Evolutionary conservation across 2,797 vertebrate genomes (phyloP).

Genomic region (Enoplosus armatus): DNA sequence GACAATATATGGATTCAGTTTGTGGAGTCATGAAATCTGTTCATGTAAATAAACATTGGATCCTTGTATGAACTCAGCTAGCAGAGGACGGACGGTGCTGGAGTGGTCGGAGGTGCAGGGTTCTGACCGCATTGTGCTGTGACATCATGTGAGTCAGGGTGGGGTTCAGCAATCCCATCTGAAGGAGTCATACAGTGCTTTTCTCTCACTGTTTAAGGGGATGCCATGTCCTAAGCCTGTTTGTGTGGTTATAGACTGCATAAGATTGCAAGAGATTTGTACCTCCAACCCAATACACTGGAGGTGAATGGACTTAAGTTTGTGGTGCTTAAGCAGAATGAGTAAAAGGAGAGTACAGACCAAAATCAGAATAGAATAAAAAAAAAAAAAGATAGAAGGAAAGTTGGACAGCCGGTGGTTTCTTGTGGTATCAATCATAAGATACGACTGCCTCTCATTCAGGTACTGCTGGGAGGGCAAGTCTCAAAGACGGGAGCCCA

Average conservation of each 20-base stretch:
- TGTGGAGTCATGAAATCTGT: slow-evolving; percentile 17
- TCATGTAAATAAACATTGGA: slow-evolving; percentile 17
- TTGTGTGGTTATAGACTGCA: slow-evolving; percentile 1
- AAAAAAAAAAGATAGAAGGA: too few relatives aligned
- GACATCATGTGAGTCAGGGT: slow-evolving; percentile 39
- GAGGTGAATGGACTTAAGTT: not conserved
- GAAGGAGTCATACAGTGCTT: slow-evolving; percentile 15
- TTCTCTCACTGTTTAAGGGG: not conserved
- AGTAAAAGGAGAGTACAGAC: too few relatives aligned
- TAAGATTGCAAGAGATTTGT: too few relatives aligned
- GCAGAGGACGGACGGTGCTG: slow-evolving; percentile 2
- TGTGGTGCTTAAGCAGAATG: not conserved
- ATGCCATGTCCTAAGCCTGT: not conserved
- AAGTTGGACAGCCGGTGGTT: too few relatives aligned
- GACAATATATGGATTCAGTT: not conserved
- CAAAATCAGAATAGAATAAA: too few relatives aligned
- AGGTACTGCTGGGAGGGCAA: too few relatives aligned
- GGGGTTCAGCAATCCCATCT: slow-evolving; percentile 22
- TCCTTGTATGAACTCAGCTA: slow-evolving; percentile 14
- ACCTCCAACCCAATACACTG: not conserved
- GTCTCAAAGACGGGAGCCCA: too few relatives aligned
- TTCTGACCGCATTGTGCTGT: slow-evolving; percentile 10
- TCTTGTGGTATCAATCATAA: too few relatives aligned
- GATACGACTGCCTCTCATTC: too few relatives aligned
- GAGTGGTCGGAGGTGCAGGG: not conserved